Conservation (phyloP, 2,113 vertebrate species). For the Galemys pyrenaicus region DNA sequence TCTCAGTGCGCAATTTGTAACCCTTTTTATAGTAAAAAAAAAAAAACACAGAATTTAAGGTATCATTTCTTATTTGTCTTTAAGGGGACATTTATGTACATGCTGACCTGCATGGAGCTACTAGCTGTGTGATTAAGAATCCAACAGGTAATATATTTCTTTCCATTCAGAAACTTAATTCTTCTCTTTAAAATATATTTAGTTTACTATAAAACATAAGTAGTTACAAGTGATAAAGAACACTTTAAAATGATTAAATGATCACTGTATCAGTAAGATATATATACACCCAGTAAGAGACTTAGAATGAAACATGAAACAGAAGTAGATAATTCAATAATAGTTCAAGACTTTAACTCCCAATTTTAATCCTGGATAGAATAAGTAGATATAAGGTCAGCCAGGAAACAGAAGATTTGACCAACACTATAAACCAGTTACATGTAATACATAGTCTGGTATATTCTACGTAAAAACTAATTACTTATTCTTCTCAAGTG, state of each 20-base stretch:
- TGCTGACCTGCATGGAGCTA: conserved; percentile 97
- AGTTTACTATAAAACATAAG: conserved; percentile 12
- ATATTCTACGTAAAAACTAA: not conserved
- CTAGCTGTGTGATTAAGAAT: conserved; percentile 98
- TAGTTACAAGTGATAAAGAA: not conserved
- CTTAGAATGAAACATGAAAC: not conserved
- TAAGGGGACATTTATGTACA: conserved; percentile 97
- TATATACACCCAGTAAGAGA: not conserved
- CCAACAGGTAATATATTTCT: conserved; percentile 88
- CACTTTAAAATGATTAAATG: not conserved
- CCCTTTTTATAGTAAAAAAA: not conserved
- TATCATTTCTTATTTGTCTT: not conserved
- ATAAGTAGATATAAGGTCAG: not conserved
- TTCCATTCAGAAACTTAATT: not conserved
- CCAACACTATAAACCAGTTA: not conserved
- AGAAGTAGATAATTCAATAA: not conserved
- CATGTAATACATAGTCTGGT: not conserved
- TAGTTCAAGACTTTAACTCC: not conserved
- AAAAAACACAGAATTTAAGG: not conserved
- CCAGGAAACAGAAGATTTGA: not conserved
- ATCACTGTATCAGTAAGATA: not conserved
- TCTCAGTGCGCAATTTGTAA: accelerated
- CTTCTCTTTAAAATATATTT: conserved; percentile 46
- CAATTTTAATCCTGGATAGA: conserved; percentile 5
- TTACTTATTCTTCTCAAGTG: not conserved